Percentiles rank a stretch among this genome's conserved stretches.
Conservation (phyloP, 2,113 vertebrate genomes). For the Zosterops pallidus region DNA sequence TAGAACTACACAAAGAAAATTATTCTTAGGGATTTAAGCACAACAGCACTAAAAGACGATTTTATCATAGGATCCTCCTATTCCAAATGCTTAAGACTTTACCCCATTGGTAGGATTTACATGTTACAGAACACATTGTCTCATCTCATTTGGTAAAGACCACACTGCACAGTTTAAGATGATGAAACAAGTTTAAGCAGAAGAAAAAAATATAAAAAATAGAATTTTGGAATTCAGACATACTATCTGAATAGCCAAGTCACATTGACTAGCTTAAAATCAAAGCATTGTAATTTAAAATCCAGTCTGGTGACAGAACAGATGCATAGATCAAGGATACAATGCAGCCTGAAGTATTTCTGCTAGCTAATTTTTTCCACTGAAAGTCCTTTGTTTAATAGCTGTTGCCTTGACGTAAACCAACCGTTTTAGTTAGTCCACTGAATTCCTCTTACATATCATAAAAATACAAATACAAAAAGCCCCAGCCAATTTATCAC, state of each 20-base stretch:
- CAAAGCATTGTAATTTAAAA: neutral
- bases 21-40: neutral
- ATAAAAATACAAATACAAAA: neutral
- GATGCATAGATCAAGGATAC: neutral
- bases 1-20: neutral
- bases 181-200: neutral
- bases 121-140: neutral
- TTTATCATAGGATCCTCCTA: neutral
- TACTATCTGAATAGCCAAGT: neutral
- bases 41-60: neutral
- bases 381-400: neutral
- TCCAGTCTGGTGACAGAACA: neutral
- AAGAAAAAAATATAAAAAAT: neutral
- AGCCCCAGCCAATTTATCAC: neutral
- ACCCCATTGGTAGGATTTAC: neutral
- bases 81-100: neutral
- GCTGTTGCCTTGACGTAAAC: neutral
- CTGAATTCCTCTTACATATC: neutral
- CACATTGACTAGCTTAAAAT: neutral
- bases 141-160: neutral
- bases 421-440: neutral
- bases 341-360: neutral
- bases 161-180: neutral
- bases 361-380: neutral
- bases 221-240: neutral